Evolutionary conservation across 2,113 vertebrate species (phyloP), one percentile per base, ranked within the genome.

Genomic region (Pomatostomus ruficeps): DNA sequence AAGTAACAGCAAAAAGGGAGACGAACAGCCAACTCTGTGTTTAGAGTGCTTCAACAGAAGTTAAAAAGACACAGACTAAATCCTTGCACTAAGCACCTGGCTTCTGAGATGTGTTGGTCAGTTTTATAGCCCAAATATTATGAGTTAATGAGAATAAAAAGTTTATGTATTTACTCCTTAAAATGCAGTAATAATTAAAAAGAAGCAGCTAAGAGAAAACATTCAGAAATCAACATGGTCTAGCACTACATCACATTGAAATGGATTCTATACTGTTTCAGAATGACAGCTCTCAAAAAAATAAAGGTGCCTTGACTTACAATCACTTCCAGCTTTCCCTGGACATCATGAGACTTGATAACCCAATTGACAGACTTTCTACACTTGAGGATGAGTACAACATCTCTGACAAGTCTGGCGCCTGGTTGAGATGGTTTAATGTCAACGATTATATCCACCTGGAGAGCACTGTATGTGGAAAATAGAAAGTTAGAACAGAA

Each of bases 371-470:
- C 99, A 35, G 98, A 98, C 96, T 99, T 99, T 77, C 97, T 95
- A 62, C 99, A 99, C 96, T 99, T 99, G 91, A 99, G 98, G 95
- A 99, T 97, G 95, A 99, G 97, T 48, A 98, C 92, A 5, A 99
- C 84, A 70, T 99, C 97, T 66, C 98, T 98, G 76, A 98, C 94
- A 94, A 99, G 97, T 21, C 90, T 98, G 49, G 85, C 46, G 23
- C 98, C 97, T 36, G 97, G 98, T 48, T 94, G 98, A 93, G 98
- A 96, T 77, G 99, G 99, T 95, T 98, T 98, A 67, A 99, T 97
- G 93, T 99, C 99, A 96, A 99, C 97, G 6, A 98, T 98, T 97
- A 99, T 99, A 78, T 99, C 99, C 98, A 99, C 99, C 98, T 99
- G 99, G 98, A 99, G 99, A 93, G 98, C 98, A 82, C 99, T 99